Evolutionary conservation across 1,140 invertebrate genomes (phyloP).

Genomic region (Sinella curviseta): DNA sequence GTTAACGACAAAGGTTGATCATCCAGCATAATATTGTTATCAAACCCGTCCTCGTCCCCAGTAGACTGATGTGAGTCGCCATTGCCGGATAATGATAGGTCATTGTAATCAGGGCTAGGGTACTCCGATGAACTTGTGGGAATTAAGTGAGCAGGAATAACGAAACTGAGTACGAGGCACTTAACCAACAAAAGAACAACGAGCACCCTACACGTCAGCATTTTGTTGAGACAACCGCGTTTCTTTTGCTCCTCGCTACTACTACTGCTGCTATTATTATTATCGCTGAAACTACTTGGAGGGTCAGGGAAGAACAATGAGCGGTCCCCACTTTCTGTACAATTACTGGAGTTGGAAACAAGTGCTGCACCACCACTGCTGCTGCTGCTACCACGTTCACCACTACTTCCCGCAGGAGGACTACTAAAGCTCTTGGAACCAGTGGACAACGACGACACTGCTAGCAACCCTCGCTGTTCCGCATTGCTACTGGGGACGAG

Average conservation of each 20-base stretch:
- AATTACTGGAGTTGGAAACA: neutral
- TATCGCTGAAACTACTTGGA: neutral
- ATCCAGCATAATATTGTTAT: slow-evolving; percentile 20
- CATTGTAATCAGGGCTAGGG: neutral
- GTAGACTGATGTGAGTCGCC: slow-evolving; percentile 15
- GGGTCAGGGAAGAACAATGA: neutral
- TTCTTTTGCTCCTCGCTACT: neutral
- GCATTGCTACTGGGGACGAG: slow-evolving; percentile 21
- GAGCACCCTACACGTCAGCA: slow-evolving; percentile 2
- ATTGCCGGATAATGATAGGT: neutral
- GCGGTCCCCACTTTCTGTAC: neutral
- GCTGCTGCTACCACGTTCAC: neutral
- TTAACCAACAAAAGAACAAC: neutral
- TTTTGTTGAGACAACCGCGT: neutral
- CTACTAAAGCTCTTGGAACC: neutral
- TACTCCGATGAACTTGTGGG: slow-evolving; percentile 11
- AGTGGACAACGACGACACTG: neutral
- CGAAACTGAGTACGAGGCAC: slow-evolving; percentile 5
- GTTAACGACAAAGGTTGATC: slow-evolving; percentile 13
- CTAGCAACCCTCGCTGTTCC: neutral
- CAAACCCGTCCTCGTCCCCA: slow-evolving; percentile 24
- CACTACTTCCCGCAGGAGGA: neutral
- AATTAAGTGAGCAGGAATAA: slow-evolving; percentile 17
- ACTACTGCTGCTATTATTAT: neutral
- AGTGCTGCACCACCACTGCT: neutral